A percentile compares a stretch with the other conserved stretches of the same genome.
These are phyloP conservation scores for Scarus forsteni DNA, from an alignment of 2,797 vertebrate species.

Conservation along the genomic window DNA sequence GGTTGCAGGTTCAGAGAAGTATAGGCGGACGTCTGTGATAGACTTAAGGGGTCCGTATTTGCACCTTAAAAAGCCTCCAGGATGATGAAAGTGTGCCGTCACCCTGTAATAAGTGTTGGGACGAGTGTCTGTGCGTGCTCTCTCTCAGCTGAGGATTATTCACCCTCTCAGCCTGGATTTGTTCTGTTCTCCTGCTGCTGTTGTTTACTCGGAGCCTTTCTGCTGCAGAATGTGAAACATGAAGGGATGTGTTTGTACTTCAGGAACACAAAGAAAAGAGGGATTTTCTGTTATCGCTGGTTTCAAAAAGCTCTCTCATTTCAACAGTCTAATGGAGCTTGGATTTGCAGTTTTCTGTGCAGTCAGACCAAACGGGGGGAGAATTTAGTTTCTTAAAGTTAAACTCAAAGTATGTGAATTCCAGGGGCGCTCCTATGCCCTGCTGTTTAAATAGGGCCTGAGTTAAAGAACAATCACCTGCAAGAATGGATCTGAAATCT, in stretches of 20 bases:
- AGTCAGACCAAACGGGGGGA: no score
- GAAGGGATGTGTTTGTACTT: neutral
- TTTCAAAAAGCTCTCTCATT: neutral
- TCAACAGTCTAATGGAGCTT: neutral
- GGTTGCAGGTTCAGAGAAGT: neutral
- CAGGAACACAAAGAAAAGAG: neutral
- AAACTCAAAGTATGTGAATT: no score
- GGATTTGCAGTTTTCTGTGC: no score
- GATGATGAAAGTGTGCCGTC: conserved; percentile 7
- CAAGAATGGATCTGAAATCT: no score
- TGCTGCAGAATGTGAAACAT: neutral
- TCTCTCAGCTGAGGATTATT: neutral
- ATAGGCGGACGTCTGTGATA: neutral
- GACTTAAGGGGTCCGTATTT: conserved; percentile 1
- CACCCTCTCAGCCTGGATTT: neutral
- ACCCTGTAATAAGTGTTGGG: conserved; percentile 1
- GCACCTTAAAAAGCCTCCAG: neutral
- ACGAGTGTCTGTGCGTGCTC: neutral
- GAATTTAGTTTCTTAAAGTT: no score
- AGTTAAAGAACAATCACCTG: no score
- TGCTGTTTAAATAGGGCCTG: no score
- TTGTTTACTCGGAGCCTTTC: neutral
- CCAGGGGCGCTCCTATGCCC: no score
- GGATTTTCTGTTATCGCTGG: neutral
- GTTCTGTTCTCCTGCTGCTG: neutral